Base-by-base conservation (phyloP, 2,113 vertebrate species). In the Sisor rabdophorus region DNA sequence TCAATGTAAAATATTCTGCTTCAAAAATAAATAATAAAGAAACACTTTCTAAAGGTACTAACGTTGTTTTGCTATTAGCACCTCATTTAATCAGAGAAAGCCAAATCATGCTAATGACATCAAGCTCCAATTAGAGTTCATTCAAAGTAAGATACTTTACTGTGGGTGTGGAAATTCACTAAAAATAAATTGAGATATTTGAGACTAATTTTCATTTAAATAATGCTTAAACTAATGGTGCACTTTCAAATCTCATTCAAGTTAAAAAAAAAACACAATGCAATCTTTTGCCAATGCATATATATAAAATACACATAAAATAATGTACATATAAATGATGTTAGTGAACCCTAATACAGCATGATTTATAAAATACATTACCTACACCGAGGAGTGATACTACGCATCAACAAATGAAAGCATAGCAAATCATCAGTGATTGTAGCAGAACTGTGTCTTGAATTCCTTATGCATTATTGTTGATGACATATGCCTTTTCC, bases 391-490 rank as follows among this genome's bases (percentile, higher is more conserved):
- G 22, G 64, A 71, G n/a, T 36, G 36, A 44, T 50, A 32, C 30
- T 63, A 68, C 54, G 56, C 76, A 60, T 20, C 24, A 69, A 68
- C 68, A 16, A 72, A 13, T 19, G 53, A 68, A 73, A 55, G 54
- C 71, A 65, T 53, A 71, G 53, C 32, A 75, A 63, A 78, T 82
- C 72, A 75, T 60, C 60, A 28, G 44, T 64, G 52, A 75, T 78
- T 71, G 54, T 32, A 58, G 58, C n/a, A 73, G 52, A 61, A 65
- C 24, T n/a, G 50, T 80, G 81, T 84, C 77, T 54, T n/a, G 30
- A 84, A 67, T 77, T 84, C 79, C 86, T 65, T 54, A 63, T 2
- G 71, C 11, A 81, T 83, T 82, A 78, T 79, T 83, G 83, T 68
- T 76, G 72, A 61, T 40, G 77, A 69, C 61, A 54, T 71, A 71